phyloP scores from a whole-genome alignment of 2,113 vertebrate species.

The Oostethus manadensis region DNA sequence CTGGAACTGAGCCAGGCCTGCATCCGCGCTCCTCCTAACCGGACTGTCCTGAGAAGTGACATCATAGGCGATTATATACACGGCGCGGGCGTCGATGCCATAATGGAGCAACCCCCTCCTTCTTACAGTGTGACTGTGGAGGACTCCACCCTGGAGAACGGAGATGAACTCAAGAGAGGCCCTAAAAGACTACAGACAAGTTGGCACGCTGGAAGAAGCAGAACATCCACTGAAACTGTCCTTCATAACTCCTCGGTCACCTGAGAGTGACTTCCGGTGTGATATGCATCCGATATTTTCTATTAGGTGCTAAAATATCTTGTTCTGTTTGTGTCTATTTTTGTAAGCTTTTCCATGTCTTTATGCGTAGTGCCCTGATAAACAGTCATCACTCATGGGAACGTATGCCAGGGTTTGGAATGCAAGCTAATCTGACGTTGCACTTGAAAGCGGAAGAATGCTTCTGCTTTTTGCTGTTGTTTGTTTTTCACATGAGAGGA shows the following conservation, averaged over 20 bases:
- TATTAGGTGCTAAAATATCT: slow-evolving; percentile 10
- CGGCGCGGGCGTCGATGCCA: slow-evolving; percentile 74
- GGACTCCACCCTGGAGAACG: slow-evolving; percentile 43
- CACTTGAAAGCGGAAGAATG: slow-evolving; percentile 1
- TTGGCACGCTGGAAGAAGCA: slow-evolving; percentile 52
- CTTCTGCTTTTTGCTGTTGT: slow-evolving; percentile 1
- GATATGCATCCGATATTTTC: slow-evolving; percentile 2
- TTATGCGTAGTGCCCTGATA: not conserved
- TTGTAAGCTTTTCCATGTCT: slow-evolving; percentile 3
- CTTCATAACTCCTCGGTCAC: not conserved
- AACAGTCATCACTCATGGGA: not conserved
- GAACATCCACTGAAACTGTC: slow-evolving; percentile 62
- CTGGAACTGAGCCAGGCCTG: slow-evolving; percentile 86
- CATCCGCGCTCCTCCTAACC: slow-evolving; percentile 83
- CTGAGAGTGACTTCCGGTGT: not conserved
- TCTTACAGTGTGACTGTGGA: slow-evolving; percentile 86
- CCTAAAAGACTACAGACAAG: not conserved
- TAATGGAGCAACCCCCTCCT: slow-evolving; percentile 82
- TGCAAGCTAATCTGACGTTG: slow-evolving; percentile 4
- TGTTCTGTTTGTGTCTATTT: slow-evolving; percentile 10
- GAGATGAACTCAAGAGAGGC: not conserved
- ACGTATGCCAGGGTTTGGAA: not conserved
- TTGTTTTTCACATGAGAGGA: not conserved
- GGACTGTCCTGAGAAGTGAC: slow-evolving; percentile 86
- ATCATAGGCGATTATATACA: slow-evolving; percentile 73